Conservation (phyloP, 2,888 invertebrate genomes). For the Brenthis hecate region DNA sequence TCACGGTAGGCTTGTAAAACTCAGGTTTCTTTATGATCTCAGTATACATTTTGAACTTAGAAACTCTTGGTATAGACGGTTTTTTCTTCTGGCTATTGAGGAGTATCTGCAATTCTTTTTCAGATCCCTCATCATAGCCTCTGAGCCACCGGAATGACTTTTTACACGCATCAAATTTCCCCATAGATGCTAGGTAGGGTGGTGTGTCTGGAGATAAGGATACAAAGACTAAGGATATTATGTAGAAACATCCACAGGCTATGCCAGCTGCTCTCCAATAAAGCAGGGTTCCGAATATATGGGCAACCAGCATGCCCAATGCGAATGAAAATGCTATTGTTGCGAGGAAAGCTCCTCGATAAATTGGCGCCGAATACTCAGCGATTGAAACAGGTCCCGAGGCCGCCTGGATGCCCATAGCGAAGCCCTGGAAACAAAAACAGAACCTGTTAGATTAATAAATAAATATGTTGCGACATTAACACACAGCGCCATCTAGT, state of each 20-base stretch:
- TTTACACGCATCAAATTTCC: slow-evolving; percentile 78
- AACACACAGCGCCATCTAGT: too few relatives aligned
- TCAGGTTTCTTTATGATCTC: slow-evolving; percentile 66
- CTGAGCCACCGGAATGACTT: slow-evolving; percentile 83
- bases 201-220: slow-evolving; percentile 85
- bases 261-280: slow-evolving; percentile 83
- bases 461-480: too few relatives aligned
- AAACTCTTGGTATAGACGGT: slow-evolving; percentile 55
- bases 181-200: slow-evolving; percentile 83
- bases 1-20: slow-evolving; percentile 83
- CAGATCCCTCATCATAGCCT: slow-evolving; percentile 70
- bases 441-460: background rate
- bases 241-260: slow-evolving; percentile 76
- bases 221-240: slow-evolving; percentile 75
- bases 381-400: slow-evolving; percentile 74
- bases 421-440: slow-evolving; percentile 69
- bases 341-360: slow-evolving; percentile 84
- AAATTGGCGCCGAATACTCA: slow-evolving; percentile 79
- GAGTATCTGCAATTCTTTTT: slow-evolving; percentile 74
- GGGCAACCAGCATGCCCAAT: slow-evolving; percentile 84
- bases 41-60: slow-evolving; percentile 58
- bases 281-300: slow-evolving; percentile 83
- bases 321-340: slow-evolving; percentile 85
- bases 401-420: slow-evolving; percentile 79
- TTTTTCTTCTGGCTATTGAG: slow-evolving; percentile 64